Base-by-base conservation (phyloP, 1,140 invertebrate genomes). In the Brevipalpus yothersi region DNA sequence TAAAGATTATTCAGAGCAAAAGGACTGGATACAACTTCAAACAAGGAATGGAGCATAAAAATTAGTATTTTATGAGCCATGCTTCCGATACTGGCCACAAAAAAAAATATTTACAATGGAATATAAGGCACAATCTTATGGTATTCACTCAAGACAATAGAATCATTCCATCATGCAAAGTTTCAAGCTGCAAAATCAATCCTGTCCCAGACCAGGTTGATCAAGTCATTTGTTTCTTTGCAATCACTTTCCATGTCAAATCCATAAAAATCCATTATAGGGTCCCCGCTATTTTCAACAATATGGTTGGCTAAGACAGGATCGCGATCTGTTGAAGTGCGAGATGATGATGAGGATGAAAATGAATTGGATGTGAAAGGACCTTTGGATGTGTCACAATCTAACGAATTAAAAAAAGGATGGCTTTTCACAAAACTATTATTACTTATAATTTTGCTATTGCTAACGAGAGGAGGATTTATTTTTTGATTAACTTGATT, bases 211-310 rank as follows among this genome's bases (percentile, higher is more conserved):
- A 57, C 31, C 15, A 57, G 56, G 40, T 13, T 57, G 10, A 11
- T 31, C 3, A 78, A 62, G 61, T 79, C 79, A 31, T 75, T 71
- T 4, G 78, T 71, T 66, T 75, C 75, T 63, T 77, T 78, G 63
- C 81, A 80, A 53, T 80, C 79, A 0, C 73, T 68, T 58, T 82
- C 82, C n/a, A 10, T 51, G 56, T 82, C 80, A 66, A 82, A 78
- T 31, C 31, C 31, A 69, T 82, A 83, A 19, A 82, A 72, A 69
- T 82, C 80, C 51, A 43, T 42, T 31, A 82, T 78, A 1, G 80
- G 75, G 65, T 80, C 79, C 61, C 79, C 76, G 11, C 31, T 15
- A 31, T 10, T n/a, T 41, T 53, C 60, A 42, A 58, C 41, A 13
- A 61, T 21, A 60, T 75, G 75, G 61, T 78, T 77, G 15, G 71